Evolutionary conservation across 30 jellyfish, hydroid and myxozoan species (phyloP).

Genomic region (Aurelia sp.): DNA sequence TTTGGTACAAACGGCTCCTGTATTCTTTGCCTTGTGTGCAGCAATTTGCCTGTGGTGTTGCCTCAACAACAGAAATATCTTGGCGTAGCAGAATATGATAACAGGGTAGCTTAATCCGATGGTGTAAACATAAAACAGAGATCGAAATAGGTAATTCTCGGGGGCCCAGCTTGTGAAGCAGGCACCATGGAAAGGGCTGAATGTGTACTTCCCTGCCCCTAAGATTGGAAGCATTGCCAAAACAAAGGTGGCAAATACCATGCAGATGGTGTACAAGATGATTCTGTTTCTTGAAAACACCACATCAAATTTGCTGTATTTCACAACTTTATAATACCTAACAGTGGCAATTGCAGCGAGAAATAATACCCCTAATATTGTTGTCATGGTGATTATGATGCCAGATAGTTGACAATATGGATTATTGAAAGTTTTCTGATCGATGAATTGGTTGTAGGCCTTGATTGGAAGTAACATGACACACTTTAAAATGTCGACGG

Average conservation of each 20-base stretch:
- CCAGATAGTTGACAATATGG: constrained; percentile 61
- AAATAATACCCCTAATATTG: constrained; percentile 27
- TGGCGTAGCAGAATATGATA: constrained; percentile 45
- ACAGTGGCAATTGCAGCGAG: constrained; percentile 71
- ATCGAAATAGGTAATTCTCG: constrained; percentile 61
- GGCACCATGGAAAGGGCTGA: constrained; percentile 80
- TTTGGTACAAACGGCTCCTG: background rate
- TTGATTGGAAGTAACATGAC: constrained; percentile 54
- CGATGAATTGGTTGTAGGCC: constrained; percentile 57
- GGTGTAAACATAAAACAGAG: constrained; percentile 49
- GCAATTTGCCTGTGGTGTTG: constrained; percentile 33
- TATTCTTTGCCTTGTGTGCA: background rate
- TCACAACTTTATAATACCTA: constrained; percentile 46
- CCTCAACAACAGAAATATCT: constrained; percentile 35
- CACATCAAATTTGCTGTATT: background rate
- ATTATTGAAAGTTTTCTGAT: constrained; percentile 8
- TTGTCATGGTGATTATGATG: constrained; percentile 52
- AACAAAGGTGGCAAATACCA: constrained; percentile 6
- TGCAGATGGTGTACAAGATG: constrained; percentile 5
- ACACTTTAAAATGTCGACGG: constrained; percentile 63
- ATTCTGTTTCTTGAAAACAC: constrained; percentile 22
- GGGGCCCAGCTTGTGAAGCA: constrained; percentile 84
- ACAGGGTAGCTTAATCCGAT: constrained; percentile 67
- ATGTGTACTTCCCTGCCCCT: constrained; percentile 74
- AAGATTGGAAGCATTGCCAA: constrained; percentile 72